Evolutionary conservation across 2,797 vertebrate species (phyloP).

Genomic region (Chromobotia macracanthus): DNA sequence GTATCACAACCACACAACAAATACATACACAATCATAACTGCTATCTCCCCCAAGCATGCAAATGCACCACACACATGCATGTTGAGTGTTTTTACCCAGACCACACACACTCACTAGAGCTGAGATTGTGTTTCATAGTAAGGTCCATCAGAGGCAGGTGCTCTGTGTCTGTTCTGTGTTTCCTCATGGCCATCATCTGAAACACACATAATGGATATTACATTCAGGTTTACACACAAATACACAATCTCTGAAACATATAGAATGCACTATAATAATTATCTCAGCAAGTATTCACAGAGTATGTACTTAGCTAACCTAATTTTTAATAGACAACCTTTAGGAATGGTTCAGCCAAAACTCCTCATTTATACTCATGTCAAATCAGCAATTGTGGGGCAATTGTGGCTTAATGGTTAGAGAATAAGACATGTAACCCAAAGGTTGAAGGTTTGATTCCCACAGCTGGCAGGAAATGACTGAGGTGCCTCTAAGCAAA

Average conservation of each 20-base stretch:
- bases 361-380: too few relatives aligned
- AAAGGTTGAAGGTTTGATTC: too few relatives aligned
- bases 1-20: slow-evolving; percentile 33
- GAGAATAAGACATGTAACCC: too few relatives aligned
- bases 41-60: slow-evolving; percentile 62
- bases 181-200: slow-evolving; percentile 44
- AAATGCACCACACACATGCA: slow-evolving; percentile 30
- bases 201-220: slow-evolving; percentile 40
- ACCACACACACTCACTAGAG: slow-evolving; percentile 46
- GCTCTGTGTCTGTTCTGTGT: slow-evolving; percentile 42
- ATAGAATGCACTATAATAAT: too few relatives aligned
- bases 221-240: slow-evolving; percentile 51
- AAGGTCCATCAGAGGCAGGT: slow-evolving; percentile 24
- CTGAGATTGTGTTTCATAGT: slow-evolving; percentile 48
- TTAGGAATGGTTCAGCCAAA: too few relatives aligned
- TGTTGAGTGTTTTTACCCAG: slow-evolving; percentile 5
- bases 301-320: too few relatives aligned
- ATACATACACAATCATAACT: slow-evolving; percentile 45
- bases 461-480: too few relatives aligned
- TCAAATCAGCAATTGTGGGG: too few relatives aligned
- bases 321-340: too few relatives aligned
- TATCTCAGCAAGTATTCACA: too few relatives aligned
- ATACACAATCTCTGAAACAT: slow-evolving; percentile 4
- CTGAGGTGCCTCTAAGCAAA: too few relatives aligned
- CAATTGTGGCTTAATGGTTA: too few relatives aligned